Base-by-base conservation (phyloP, 2,888 invertebrate species). In the Temnothorax rugatulus region DNA sequence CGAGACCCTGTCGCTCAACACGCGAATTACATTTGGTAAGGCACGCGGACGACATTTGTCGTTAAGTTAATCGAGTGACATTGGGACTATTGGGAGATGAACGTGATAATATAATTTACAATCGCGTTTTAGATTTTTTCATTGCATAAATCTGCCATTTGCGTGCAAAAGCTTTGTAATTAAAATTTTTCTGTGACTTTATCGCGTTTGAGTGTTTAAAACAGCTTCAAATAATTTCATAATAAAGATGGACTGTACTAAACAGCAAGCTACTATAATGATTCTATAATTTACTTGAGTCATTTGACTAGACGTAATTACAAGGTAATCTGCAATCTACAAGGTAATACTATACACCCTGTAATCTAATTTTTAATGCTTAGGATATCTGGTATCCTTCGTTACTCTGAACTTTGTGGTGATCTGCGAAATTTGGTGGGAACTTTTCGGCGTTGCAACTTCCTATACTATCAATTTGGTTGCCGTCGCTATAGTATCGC, bases 391-490 rank as follows among this genome's bases (percentile, higher is more conserved):
- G 81, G 96, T 98, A 76, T 98, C 98, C 0, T 96, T 98, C 83
- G 95, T 97, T 4, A 98, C 98, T 1, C 96, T 99, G 91, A 95
- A 98, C 84, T 97, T 98, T 93, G 97, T 99, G 44, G 97, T 98
- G 3, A 96, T 97, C 1, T 98, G 97, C 93, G 98, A 98, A 95
- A 97, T 99, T 83, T 98, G 97, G 94, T 97, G 97, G 97, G 97
- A 98, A 90, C 96, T 97, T 34, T 98, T 98, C 94, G 96, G 97
- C 2, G 95, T 96, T 0, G 96, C 96, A n/a, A 97, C 97, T 0
- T 97, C 98, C 0, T 99, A 99, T 93, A 97, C 96, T 34, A 97
- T 98, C 73, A 98, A 98, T 94, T 95, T 98, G 92, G 96, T 97
- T 1, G 98, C 98, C 0, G 97, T 98, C 11, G 98, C 98, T 11